phyloP scores from a whole-genome alignment of 2,797 vertebrate species.

The Pseudomugil tenellus region DNA sequence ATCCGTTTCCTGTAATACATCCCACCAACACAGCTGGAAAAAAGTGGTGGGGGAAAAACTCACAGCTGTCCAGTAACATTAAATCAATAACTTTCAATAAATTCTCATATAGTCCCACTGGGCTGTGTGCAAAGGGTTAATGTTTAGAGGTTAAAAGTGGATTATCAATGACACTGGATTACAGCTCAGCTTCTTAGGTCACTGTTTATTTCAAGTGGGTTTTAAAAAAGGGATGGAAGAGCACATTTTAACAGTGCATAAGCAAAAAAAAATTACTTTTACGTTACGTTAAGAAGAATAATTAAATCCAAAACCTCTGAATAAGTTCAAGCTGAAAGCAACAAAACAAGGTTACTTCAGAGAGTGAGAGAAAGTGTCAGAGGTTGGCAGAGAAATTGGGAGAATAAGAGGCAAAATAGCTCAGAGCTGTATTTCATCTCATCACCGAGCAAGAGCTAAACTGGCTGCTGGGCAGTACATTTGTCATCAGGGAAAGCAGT shows the following conservation, averaged over 20 bases:
- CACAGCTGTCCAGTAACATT: slow-evolving; percentile 25
- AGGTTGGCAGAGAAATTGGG: slow-evolving; percentile 25
- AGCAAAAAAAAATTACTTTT: slow-evolving; percentile 13
- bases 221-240: neutral
- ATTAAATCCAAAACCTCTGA: neutral
- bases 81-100: slow-evolving; percentile 15
- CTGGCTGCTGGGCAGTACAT: slow-evolving; percentile 34
- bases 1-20: slow-evolving; percentile 40
- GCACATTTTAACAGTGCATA: neutral
- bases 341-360: slow-evolving; percentile 37
- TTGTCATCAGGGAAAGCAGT: slow-evolving; percentile 38
- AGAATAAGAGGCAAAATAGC: slow-evolving; percentile 10
- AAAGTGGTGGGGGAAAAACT: slow-evolving; percentile 8
- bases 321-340: slow-evolving; percentile 35
- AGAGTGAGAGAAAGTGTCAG: slow-evolving; percentile 9
- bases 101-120: neutral
- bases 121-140: slow-evolving; percentile 27
- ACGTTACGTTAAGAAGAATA: slow-evolving; percentile 16
- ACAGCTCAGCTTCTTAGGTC: slow-evolving; percentile 7
- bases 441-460: slow-evolving; percentile 41
- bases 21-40: slow-evolving; percentile 48
- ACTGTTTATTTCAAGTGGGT: neutral
- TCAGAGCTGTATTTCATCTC: slow-evolving; percentile 45
- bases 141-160: slow-evolving; percentile 37
- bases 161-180: slow-evolving; percentile 22